Base-by-base conservation (phyloP, 2,113 vertebrate genomes). In the Mustelus asterias region DNA sequence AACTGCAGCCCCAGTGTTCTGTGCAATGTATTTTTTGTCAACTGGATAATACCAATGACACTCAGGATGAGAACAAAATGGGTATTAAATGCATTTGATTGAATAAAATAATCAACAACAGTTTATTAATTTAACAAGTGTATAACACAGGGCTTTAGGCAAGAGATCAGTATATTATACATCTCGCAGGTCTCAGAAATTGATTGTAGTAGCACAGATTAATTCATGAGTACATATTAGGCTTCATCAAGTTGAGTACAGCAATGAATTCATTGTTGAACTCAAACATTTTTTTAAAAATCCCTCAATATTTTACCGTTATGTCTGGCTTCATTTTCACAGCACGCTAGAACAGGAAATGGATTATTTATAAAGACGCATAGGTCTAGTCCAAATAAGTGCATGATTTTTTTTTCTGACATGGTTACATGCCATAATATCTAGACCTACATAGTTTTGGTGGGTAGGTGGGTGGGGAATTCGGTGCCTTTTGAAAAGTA, bases 311-410 rank as follows among this genome's bases (percentile, higher is more conserved):
- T 72, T 72, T 48, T 72, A 72, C 54, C 67, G 69, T 72, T 72
- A 72, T 72, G 69, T 95, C 69, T 95, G 94, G 69, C 94, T 93
- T 93, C 69, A 95, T 95, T 67, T 94, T 94, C 37, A 41, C 93
- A 72, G 63, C 20, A 70, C 37, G 94, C 89, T 93, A 93, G 33
- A 93, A 93, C 60, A 93, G 89, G 89, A 93, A 93, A 93, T 93
- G n/a, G 89, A 93, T 93, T 93, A 93, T 93, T 93, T 93, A 93
- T 93, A 93, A 93, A 93, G 89, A n/a, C 89, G 60, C 63, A 41
- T 70, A 72, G 94, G 69, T 76, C 69, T 76, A 72, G 94, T 95
- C 69, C 94, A 95, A 70, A 95, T 72, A 70, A 95, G 65, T 72
- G 22, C 94, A 95, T 76, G 41, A 95, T 33, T 94, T 95, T 72